Base-by-base conservation (phyloP, 2,888 invertebrate species). In the Trachelus stipa region DNA sequence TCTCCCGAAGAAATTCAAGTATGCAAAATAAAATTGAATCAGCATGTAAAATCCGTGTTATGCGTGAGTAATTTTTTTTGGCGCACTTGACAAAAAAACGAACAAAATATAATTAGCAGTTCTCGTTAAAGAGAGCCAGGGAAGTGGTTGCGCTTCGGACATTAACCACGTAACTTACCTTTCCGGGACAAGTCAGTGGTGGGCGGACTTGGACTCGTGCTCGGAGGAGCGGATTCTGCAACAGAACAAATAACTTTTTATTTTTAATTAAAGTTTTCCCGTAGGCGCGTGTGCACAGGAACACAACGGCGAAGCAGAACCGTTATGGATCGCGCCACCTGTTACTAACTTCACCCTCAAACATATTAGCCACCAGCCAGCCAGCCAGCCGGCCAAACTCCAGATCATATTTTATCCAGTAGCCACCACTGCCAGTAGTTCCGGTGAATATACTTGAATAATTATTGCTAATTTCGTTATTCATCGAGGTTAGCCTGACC, bases 191-290 rank as follows among this genome's bases (percentile, higher is more conserved):
- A 92, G 86, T 94, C 94, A 78, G 95, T 95, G 79, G 96, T 96
- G 81, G 95, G 94, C 74, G 96, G 96, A 88, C 94, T 95, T 79
- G 96, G 95, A 83, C 95, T 95, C 76, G 97, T 96, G 79, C 96
- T 96, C 75, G 97, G 96, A 77, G 96, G 96, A 84, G 95, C 94
- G 68, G 97, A 96, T 87, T 95, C 97, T 97, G 92, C 79, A 92
- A 91, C 84, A 85, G 80, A 82, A 84, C 79, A 71, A 78, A 87
- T 79, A 86, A 87, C 82, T 88, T 88, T 86, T 87, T 87, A 85
- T 87, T 88, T 88, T 87, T 87, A 88, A 88, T 88, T 87, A 87
- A 85, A 88, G 80, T 87, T 88, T 83, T 81, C 79, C 78, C 75
- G 40, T 56, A 40, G 34, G 33, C 23, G 73, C 73, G 74, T 37